Evolutionary conservation across 2,113 vertebrate species (phyloP).

Genomic region (Pseudopodoces humilis): DNA sequence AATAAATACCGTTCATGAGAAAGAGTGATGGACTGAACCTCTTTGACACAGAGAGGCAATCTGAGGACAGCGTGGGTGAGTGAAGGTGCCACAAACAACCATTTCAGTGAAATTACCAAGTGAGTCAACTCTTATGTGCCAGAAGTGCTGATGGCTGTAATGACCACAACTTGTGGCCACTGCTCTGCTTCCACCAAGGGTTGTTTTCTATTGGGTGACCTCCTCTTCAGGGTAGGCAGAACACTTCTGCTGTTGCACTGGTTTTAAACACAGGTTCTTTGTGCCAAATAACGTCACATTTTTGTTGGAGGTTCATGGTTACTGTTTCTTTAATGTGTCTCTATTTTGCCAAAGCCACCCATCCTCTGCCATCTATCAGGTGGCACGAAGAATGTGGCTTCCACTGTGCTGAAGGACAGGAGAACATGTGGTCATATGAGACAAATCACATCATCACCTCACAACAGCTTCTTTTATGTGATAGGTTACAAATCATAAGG

Average conservation of each 20-base stretch:
- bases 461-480: constrained; percentile 18
- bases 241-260: neutral
- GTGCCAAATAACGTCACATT: neutral
- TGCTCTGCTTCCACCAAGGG: neutral
- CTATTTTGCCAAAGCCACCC: constrained; percentile 22
- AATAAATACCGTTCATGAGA: neutral
- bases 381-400: neutral
- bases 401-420: neutral
- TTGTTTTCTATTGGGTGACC: neutral
- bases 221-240: neutral
- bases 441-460: neutral
- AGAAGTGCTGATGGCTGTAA: neutral
- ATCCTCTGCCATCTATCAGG: neutral
- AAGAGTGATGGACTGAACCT: neutral
- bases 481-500: neutral
- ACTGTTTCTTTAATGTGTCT: neutral
- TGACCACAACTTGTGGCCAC: neutral
- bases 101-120: neutral
- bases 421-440: neutral
- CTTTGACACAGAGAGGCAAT: neutral
- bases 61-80: neutral
- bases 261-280: neutral
- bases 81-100: neutral
- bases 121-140: neutral
- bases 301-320: neutral